These are phyloP conservation scores for Sarcophaga bullata DNA, from an alignment of 1,140 invertebrate genomes.

Conservation along the genomic window DNA sequence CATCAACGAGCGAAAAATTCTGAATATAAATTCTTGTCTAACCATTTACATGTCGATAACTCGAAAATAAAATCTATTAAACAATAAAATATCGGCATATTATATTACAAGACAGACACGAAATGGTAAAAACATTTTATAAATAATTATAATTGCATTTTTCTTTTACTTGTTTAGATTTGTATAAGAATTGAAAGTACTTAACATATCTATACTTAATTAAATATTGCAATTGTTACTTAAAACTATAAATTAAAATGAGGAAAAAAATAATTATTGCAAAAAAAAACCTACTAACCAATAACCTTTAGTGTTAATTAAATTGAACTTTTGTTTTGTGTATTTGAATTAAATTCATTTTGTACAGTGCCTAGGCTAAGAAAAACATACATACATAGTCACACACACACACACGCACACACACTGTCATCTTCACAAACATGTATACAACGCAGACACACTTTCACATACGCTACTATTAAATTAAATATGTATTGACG, in stretches of 20 bases:
- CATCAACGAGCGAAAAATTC: too few species aligned
- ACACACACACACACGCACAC: not conserved
- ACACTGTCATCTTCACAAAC: not conserved
- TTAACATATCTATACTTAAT: not conserved
- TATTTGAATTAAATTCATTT: constrained; percentile 16
- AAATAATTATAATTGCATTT: too few species aligned
- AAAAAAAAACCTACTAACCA: not conserved
- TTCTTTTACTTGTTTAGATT: too few species aligned
- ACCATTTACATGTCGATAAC: too few species aligned
- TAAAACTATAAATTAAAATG: not conserved
- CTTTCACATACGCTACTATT: not conserved
- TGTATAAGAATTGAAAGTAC: too few species aligned
- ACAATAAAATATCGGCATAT: too few species aligned
- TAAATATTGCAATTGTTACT: not conserved
- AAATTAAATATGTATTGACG: not conserved
- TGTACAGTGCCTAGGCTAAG: not conserved
- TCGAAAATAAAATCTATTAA: too few species aligned
- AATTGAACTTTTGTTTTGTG: not conserved
- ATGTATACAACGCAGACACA: not conserved
- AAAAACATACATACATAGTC: not conserved
- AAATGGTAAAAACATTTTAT: too few species aligned
- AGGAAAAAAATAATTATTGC: not conserved
- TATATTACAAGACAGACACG: too few species aligned
- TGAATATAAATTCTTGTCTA: too few species aligned
- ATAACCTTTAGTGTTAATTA: not conserved